phyloP scores from a whole-genome alignment of 2,797 vertebrate genomes.

The Sebastes kiyomatsui region DNA sequence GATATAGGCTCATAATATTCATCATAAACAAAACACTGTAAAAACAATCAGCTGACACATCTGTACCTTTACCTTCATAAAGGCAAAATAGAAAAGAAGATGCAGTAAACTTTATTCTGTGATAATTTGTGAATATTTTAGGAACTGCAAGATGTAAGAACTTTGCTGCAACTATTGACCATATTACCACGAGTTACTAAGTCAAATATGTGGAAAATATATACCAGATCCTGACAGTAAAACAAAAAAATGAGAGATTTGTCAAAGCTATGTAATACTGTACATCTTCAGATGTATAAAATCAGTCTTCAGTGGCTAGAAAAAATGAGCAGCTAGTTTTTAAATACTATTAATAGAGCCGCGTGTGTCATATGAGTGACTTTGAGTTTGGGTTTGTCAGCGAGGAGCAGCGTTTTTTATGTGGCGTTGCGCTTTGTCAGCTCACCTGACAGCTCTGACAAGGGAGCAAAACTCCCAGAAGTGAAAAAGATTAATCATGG shows the following conservation, averaged over 20 bases:
- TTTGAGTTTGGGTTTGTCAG: conserved; percentile 64
- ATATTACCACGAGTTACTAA: not conserved
- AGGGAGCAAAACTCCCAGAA: conserved; percentile 8
- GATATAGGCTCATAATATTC: not conserved
- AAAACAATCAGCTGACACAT: not conserved
- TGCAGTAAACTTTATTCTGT: not conserved
- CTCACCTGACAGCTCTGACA: conserved; percentile 73
- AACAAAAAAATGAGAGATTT: not conserved
- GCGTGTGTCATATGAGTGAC: conserved; percentile 54
- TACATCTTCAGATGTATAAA: conserved; percentile 4
- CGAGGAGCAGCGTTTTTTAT: conserved; percentile 42
- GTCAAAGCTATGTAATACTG: not conserved
- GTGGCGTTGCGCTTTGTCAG: conserved; percentile 55
- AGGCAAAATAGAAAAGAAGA: not conserved
- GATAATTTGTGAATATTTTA: not conserved
- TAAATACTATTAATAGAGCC: conserved; percentile 60
- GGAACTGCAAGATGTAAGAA: not conserved
- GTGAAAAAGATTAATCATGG: conserved; percentile 40
- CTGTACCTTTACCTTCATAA: not conserved
- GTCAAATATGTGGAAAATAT: not conserved
- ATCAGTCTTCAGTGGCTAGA: not conserved
- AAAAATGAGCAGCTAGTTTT: conserved; percentile 32
- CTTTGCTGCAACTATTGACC: not conserved
- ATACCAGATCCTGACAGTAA: not conserved
- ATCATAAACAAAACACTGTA: not conserved